Base-by-base conservation (phyloP, 1,140 invertebrate genomes). In the Mamestra configurata region DNA sequence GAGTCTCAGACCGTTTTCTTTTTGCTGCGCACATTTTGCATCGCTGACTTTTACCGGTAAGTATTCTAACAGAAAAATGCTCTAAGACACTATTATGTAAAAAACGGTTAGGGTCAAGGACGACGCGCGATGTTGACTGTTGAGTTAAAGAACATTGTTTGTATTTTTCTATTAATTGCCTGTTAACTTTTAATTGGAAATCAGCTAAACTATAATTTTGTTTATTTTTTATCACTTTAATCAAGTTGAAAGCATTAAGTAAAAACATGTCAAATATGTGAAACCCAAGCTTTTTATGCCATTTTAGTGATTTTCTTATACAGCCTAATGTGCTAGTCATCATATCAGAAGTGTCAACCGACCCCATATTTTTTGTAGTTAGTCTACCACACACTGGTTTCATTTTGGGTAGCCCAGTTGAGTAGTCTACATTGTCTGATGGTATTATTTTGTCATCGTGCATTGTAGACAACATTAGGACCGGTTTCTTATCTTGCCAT, bases 11-110 rank as follows among this genome's bases (percentile, higher is more conserved):
- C 11, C 70, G 13, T 73, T 72, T 79, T 40, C 35, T 72, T 37
- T 79, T 79, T 37, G 70, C n/a, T 61, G 79, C 79, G 66, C 73
- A 81, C 0, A 81, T 27, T 81, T 77, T 81, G 20, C 66, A 81
- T 18, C 79, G 64, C 31, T 81, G 73, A 61, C 64, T 61, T 81
- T 81, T 81, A n/a, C n/a, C n/a, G n/a, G n/a, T n/a, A n/a, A 27
- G 79, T 64, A 81, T 81, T 53, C 31, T 77, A 22, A 40, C 40
- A 81, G 79, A 73, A 77, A 81, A 77, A 35, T 35, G 31, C 7
- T 35, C 7, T 3, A 35, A 7, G 7, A 35, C 31, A 35, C 7
- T 7, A 35, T 35, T 35, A 37, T 77, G 79, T 73, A 75, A 76
- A 66, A 61, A 51, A 55, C 68, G 61, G 2, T 7, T n/a, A 75